phyloP scores from a whole-genome alignment of 2,113 vertebrate genomes.

The Scolopax mira region DNA sequence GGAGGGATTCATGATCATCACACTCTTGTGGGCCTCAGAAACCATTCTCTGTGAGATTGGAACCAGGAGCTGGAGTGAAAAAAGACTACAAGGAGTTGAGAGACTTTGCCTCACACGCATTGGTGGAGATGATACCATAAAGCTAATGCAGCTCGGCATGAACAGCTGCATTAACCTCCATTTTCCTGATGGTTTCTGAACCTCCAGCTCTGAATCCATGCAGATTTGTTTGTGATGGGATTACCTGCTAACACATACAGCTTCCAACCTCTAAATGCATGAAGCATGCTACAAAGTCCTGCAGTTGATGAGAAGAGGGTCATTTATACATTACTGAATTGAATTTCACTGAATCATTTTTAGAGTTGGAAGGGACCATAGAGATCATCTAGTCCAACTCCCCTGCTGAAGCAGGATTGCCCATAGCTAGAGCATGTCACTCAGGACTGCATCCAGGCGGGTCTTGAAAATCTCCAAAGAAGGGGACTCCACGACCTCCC shows the following conservation, averaged over 20 bases:
- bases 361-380: too few relatives aligned
- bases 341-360: too few relatives aligned
- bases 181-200: background rate
- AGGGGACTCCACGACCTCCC: too few relatives aligned
- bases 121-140: background rate
- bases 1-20: background rate
- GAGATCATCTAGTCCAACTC: too few relatives aligned
- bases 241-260: background rate
- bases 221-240: background rate
- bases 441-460: too few relatives aligned
- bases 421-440: too few relatives aligned
- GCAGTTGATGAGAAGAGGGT: background rate
- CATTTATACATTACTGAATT: background rate
- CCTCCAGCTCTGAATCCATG: background rate
- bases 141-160: background rate
- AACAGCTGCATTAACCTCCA: background rate
- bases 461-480: too few relatives aligned
- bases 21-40: background rate
- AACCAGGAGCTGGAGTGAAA: background rate
- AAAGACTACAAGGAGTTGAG: background rate
- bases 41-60: background rate
- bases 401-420: too few relatives aligned
- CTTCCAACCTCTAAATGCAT: background rate
- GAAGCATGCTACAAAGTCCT: background rate
- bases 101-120: background rate